Percentiles rank a stretch among this genome's conserved stretches.
These are phyloP conservation scores for Pomacea maculata DNA, from an alignment of 1,140 invertebrate species.

Conservation along the genomic window DNA sequence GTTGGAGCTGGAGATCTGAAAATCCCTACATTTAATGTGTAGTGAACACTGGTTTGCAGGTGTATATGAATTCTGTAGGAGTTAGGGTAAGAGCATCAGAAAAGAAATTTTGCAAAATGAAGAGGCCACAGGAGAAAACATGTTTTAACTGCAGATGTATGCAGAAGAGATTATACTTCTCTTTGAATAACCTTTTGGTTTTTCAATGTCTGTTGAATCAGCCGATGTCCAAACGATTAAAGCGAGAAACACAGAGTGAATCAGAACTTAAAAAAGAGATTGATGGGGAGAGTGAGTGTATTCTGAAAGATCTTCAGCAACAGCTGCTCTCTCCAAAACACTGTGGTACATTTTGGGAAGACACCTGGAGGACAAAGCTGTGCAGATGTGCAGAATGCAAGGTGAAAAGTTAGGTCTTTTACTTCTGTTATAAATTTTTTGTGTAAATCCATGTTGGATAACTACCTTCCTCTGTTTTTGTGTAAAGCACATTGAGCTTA, in stretches of 20 bases:
- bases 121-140: too few species aligned
- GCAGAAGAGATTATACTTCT: too few species aligned
- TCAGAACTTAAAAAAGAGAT: background rate
- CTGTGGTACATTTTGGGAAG: slow-evolving; percentile 74
- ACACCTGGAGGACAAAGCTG: slow-evolving; percentile 78
- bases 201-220: background rate
- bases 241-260: background rate
- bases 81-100: too few species aligned
- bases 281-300: slow-evolving; percentile 21
- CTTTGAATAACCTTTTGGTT: background rate
- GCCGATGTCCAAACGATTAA: slow-evolving; percentile 3
- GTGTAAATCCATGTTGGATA: background rate
- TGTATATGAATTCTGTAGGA: too few species aligned
- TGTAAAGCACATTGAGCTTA: too few species aligned
- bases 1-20: too few species aligned
- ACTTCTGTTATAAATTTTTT: background rate
- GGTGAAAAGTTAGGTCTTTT: slow-evolving; percentile 26
- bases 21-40: too few species aligned
- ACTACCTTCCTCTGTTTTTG: background rate
- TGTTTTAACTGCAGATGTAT: too few species aligned
- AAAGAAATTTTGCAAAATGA: too few species aligned
- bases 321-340: slow-evolving; percentile 33
- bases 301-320: slow-evolving; percentile 39
- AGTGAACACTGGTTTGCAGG: too few species aligned
- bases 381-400: slow-evolving; percentile 71